These are phyloP conservation scores for Chironex yamaguchii DNA, from an alignment of 30 jellyfish, hydroid and myxozoan species.

Conservation along the genomic window DNA sequence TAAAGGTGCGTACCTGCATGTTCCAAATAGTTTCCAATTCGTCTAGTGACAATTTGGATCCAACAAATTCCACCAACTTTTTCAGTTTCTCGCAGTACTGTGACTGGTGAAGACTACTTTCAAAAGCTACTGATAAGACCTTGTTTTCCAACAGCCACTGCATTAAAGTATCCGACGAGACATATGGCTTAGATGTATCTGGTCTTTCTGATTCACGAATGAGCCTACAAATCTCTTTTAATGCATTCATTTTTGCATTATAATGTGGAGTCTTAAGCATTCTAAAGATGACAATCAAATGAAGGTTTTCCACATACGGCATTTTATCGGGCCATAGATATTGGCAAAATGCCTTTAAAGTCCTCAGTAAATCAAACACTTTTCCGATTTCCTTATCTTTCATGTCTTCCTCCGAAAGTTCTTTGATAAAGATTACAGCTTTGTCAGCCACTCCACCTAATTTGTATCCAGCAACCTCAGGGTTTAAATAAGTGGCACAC, in stretches of 20 bases:
- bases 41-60: constrained; percentile 85
- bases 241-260: constrained; percentile 93
- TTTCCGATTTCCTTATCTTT: constrained; percentile 94
- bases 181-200: constrained; percentile 51
- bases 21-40: constrained; percentile 92
- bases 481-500: constrained; percentile 83
- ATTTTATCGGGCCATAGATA: constrained; percentile 89
- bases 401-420: constrained; percentile 73
- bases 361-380: constrained; percentile 88
- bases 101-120: constrained; percentile 88
- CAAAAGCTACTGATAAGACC: constrained; percentile 87
- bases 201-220: constrained; percentile 79
- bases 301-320: constrained; percentile 76
- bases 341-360: constrained; percentile 80
- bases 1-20: constrained; percentile 70
- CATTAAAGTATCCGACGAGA: constrained; percentile 68
- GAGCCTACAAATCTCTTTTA: constrained; percentile 89
- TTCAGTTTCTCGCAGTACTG: constrained; percentile 95
- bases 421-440: constrained; percentile 74
- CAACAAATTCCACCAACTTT: constrained; percentile 87
- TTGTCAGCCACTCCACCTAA: constrained; percentile 93
- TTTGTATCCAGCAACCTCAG: constrained; percentile 86
- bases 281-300: constrained; percentile 74
- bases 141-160: constrained; percentile 92
- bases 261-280: constrained; percentile 88